A percentile compares a stretch with the other conserved stretches of the same genome.
Evolutionary conservation across 2,797 vertebrate genomes (phyloP).

Genomic region (Heterohyrax brucei): DNA sequence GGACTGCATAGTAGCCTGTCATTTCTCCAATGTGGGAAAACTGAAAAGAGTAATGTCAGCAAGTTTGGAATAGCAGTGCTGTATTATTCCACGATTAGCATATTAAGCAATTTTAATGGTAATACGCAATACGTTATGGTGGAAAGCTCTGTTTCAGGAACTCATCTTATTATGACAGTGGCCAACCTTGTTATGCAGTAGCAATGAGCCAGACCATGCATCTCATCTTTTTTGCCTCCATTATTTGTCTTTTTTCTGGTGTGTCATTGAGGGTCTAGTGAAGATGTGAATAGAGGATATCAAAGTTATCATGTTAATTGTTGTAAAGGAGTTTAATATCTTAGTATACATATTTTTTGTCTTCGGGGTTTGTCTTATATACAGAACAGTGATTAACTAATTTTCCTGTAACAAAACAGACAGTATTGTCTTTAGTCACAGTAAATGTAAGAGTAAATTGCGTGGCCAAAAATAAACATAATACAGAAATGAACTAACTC

Average conservation of each 20-base stretch:
- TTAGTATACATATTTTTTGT: slow-evolving; percentile 2
- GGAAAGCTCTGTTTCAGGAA: neutral
- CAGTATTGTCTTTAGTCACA: slow-evolving; percentile 23
- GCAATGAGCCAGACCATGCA: neutral
- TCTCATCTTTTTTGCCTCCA: neutral
- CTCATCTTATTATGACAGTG: neutral
- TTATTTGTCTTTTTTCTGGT: neutral
- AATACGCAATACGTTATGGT: neutral
- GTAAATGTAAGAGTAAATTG: slow-evolving; percentile 42
- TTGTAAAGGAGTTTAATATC: slow-evolving; percentile 7
- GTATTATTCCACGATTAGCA: neutral
- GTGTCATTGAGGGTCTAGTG: neutral
- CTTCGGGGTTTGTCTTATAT: slow-evolving; percentile 5
- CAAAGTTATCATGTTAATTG: slow-evolving; percentile 5
- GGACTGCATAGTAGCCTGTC: neutral
- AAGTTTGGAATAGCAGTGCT: neutral
- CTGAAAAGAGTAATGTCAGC: neutral
- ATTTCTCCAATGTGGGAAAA: slow-evolving; percentile 44
- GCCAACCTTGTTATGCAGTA: neutral
- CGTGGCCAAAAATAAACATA: neutral
- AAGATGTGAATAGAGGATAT: slow-evolving; percentile 11
- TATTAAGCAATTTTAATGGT: slow-evolving; percentile 45
- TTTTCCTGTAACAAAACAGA: slow-evolving; percentile 1
- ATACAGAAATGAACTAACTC: slow-evolving; percentile 20
- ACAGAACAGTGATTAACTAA: slow-evolving; percentile 50